A percentile compares a stretch with the other conserved stretches of the same genome.
phyloP scores from a whole-genome alignment of 2,888 invertebrate species.

The Cephus rjabovi region DNA sequence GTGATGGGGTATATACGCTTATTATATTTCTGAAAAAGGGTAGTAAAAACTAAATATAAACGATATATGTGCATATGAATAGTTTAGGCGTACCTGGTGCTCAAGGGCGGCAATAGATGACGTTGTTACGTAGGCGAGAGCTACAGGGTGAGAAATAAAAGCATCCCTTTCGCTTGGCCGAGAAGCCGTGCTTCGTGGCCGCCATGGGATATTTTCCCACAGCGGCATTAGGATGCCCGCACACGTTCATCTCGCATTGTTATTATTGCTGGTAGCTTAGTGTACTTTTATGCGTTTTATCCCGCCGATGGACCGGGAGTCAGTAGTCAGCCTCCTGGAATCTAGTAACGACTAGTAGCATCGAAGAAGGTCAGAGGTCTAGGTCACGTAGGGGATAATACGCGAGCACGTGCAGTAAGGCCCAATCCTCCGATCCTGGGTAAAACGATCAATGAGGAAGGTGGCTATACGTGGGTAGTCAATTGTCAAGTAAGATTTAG shows the following conservation, averaged over 20 bases:
- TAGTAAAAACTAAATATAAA: no score
- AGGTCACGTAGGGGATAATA: neutral
- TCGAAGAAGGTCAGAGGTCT: neutral
- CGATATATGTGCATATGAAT: no score
- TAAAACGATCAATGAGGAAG: neutral
- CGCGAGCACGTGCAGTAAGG: neutral
- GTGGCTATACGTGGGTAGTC: neutral
- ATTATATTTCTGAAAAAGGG: no score
- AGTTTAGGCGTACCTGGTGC: no score
- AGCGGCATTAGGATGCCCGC: slow-evolving; percentile 26
- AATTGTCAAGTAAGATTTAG: neutral
- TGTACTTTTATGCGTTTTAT: neutral
- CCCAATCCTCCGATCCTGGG: neutral
- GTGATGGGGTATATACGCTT: no score
- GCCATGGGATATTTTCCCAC: slow-evolving; percentile 1
- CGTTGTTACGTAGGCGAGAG: no score
- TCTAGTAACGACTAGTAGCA: neutral
- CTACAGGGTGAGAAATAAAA: neutral
- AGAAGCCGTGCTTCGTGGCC: neutral
- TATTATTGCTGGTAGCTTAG: slow-evolving; percentile 3
- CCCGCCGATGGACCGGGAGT: neutral
- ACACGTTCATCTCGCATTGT: slow-evolving; percentile 29
- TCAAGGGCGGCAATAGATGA: no score
- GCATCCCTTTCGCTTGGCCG: neutral
- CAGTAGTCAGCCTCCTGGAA: neutral